Conservation (phyloP, 2,113 vertebrate species). For the Ptyas mucosa region DNA sequence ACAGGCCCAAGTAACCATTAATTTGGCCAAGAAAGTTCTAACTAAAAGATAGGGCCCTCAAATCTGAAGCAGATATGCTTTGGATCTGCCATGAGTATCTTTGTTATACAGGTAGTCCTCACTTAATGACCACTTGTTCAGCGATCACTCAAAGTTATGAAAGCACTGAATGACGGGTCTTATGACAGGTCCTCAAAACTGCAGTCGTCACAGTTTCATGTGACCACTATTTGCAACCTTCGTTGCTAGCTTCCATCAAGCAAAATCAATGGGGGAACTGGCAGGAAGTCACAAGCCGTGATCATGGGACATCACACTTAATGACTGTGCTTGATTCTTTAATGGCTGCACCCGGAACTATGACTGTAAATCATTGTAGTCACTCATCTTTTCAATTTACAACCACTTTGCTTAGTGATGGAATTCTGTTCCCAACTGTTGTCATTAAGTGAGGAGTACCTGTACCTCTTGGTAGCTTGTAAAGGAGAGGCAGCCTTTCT, state of each 20-base stretch:
- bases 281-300: background rate
- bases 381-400: background rate
- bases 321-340: background rate
- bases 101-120: background rate
- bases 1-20: background rate
- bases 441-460: background rate
- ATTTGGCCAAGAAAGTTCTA: slow-evolving; percentile 10
- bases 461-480: background rate
- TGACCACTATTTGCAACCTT: background rate
- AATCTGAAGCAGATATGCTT: background rate
- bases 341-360: background rate
- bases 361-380: background rate
- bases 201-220: background rate
- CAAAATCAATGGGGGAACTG: background rate
- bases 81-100: background rate
- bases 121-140: background rate
- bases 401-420: background rate
- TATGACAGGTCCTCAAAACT: background rate
- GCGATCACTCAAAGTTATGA: background rate
- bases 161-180: background rate
- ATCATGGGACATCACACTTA: background rate
- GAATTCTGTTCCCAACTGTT: background rate
- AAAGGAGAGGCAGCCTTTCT: background rate
- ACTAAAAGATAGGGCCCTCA: background rate
- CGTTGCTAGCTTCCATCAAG: background rate